A percentile compares a stretch with the other conserved stretches of the same genome.
Evolutionary conservation across 1,140 invertebrate genomes (phyloP).

Genomic region (Ceratina calcarata): DNA sequence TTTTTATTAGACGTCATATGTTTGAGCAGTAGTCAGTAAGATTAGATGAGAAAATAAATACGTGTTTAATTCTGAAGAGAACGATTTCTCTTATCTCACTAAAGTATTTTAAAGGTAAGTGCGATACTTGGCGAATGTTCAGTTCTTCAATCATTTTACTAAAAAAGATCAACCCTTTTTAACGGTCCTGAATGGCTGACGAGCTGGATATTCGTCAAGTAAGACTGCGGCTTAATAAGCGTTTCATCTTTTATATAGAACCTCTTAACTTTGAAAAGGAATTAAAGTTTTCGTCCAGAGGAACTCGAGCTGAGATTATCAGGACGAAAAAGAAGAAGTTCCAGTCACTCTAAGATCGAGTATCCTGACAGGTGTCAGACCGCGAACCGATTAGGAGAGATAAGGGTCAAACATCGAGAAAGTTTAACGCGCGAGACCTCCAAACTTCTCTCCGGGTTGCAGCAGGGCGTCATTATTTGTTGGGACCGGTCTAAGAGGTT

Average conservation of each 20-base stretch:
- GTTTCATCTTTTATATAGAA: no score
- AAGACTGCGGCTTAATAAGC: no score
- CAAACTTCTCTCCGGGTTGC: neutral
- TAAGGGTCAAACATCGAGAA: slow-evolving; percentile 28
- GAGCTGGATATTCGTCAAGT: no score
- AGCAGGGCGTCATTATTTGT: slow-evolving; percentile 30
- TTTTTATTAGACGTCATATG: no score
- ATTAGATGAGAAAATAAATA: neutral
- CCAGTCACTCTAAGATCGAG: neutral
- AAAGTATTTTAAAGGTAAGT: no score
- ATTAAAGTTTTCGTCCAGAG: neutral
- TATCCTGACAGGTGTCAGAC: slow-evolving; percentile 40
- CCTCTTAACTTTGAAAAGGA: no score
- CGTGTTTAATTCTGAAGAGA: neutral
- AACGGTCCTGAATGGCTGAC: no score
- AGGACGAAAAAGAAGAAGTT: neutral
- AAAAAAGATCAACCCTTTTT: no score
- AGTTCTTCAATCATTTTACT: no score
- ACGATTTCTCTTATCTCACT: neutral
- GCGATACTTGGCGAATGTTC: no score
- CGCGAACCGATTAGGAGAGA: slow-evolving; percentile 32
- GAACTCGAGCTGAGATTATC: neutral
- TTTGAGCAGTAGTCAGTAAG: no score
- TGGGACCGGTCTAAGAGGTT: neutral
- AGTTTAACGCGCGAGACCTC: slow-evolving; percentile 18